Conservation (phyloP, 2,113 vertebrate genomes). For the Platysternon megacephalum region DNA sequence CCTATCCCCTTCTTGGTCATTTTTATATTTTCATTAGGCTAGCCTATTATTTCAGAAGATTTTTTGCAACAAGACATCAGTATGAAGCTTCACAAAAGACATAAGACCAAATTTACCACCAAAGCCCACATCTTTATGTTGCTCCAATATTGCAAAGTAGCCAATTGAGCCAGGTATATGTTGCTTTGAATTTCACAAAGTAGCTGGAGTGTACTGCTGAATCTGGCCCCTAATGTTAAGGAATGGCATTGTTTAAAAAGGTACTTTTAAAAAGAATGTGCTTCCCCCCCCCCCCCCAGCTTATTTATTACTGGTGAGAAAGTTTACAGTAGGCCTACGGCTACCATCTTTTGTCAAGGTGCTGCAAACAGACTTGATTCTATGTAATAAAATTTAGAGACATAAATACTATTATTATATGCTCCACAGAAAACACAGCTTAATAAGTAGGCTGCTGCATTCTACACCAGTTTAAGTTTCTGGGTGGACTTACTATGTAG, state of each 20-base stretch:
- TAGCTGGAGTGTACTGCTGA: background rate
- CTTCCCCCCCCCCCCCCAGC: background rate
- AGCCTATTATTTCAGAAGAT: too few relatives aligned
- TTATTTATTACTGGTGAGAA: background rate
- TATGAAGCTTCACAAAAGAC: background rate
- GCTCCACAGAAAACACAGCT: background rate
- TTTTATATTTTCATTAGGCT: background rate
- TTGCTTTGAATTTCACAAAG: background rate
- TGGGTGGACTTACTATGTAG: too few relatives aligned
- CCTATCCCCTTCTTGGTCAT: background rate
- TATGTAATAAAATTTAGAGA: background rate
- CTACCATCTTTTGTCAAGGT: background rate
- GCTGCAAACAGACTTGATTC: background rate
- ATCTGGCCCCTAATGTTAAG: background rate
- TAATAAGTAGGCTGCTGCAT: background rate
- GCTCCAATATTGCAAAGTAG: background rate
- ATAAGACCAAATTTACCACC: background rate
- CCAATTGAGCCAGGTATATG: background rate
- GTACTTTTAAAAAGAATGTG: background rate
- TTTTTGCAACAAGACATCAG: background rate
- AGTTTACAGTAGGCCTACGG: background rate
- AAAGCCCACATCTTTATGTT: background rate
- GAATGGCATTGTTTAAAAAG: background rate
- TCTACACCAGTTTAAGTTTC: background rate
- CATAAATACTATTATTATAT: background rate